Conservation (phyloP, 2,113 vertebrate genomes). For the Rhegmatorhina hoffmannsi region DNA sequence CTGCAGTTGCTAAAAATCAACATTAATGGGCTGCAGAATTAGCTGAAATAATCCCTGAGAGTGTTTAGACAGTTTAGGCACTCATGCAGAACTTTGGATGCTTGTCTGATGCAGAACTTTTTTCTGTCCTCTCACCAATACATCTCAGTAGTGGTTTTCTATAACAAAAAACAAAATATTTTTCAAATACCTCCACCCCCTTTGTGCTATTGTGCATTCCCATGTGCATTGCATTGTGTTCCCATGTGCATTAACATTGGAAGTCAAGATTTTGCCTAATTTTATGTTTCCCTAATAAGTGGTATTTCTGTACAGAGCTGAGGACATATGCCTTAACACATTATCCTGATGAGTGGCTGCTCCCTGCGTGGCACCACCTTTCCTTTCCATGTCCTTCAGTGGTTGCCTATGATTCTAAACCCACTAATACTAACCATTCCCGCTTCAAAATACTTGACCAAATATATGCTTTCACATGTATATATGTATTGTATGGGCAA, state of each 20-base stretch:
- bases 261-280: neutral
- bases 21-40: neutral
- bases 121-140: neutral
- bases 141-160: neutral
- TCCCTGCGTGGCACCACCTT: neutral
- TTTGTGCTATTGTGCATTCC: neutral
- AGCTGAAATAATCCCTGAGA: neutral
- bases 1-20: neutral
- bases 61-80: neutral
- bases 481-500: neutral
- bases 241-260: neutral
- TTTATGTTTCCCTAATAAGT: neutral
- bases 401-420: neutral
- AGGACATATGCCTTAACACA: neutral
- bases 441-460: neutral
- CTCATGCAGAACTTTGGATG: neutral
- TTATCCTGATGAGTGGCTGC: neutral
- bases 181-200: neutral
- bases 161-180: neutral
- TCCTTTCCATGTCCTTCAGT: neutral
- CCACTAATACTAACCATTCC: neutral
- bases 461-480: neutral
- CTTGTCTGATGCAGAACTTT: neutral
- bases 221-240: neutral
- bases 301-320: neutral